phyloP scores from a whole-genome alignment of 2,888 invertebrate genomes.

The Nemapogon koenigi region DNA sequence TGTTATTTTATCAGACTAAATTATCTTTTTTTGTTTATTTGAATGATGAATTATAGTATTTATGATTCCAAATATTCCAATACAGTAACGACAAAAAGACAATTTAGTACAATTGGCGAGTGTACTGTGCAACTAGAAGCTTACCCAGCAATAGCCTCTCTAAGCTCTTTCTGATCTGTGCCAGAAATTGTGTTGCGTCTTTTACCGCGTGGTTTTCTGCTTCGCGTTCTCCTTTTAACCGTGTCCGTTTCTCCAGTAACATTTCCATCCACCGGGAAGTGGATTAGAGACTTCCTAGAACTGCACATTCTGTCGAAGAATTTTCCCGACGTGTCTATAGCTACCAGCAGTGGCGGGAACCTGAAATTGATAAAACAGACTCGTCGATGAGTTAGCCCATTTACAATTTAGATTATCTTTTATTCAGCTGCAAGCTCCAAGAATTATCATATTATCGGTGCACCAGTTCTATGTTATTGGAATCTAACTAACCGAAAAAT shows the following conservation, averaged over 20 bases:
- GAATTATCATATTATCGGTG: no score
- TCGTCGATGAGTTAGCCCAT: no score
- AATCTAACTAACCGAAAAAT: no score
- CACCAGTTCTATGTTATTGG: no score
- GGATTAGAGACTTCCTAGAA: slow-evolving; percentile 80
- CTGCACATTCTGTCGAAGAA: slow-evolving; percentile 90
- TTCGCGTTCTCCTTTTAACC: slow-evolving; percentile 73
- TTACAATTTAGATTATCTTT: no score
- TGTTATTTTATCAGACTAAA: slow-evolving; percentile 3
- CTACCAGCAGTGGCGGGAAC: slow-evolving; percentile 87
- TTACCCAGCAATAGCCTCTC: slow-evolving; percentile 85
- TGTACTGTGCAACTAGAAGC: slow-evolving; percentile 62
- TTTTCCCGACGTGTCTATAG: slow-evolving; percentile 87
- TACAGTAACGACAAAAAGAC: slow-evolving; percentile 22
- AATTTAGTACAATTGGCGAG: slow-evolving; percentile 39
- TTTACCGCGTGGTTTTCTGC: slow-evolving; percentile 79
- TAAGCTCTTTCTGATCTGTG: slow-evolving; percentile 89
- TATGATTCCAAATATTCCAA: no score
- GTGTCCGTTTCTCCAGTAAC: slow-evolving; percentile 62
- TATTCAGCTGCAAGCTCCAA: no score
- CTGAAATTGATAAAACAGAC: slow-evolving; percentile 62
- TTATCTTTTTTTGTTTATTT: not conserved
- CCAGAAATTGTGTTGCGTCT: slow-evolving; percentile 91
- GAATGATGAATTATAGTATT: not conserved
- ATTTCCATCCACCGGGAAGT: slow-evolving; percentile 50